Evolutionary conservation across 2,888 invertebrate species (phyloP).

Genomic region (Alviniconcha strummeri): DNA sequence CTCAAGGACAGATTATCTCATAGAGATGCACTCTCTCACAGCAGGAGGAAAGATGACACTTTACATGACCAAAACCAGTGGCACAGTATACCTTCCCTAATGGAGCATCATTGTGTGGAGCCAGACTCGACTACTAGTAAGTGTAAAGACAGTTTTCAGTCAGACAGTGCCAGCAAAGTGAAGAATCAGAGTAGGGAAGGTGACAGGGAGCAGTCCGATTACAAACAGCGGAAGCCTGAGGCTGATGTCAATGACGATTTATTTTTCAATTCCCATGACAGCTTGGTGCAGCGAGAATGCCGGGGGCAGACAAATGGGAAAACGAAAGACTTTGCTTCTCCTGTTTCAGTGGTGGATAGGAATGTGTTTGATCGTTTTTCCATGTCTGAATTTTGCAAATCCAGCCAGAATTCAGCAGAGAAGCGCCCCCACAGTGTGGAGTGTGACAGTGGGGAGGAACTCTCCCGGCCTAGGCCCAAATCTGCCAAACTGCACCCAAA

Average conservation of each 20-base stretch:
- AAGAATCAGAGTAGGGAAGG: background rate
- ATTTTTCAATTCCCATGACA: too few species aligned
- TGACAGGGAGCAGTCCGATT: too few species aligned
- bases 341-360: background rate
- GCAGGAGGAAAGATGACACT: background rate
- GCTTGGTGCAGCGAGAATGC: too few species aligned
- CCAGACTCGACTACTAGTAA: conserved; percentile 11
- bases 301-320: background rate
- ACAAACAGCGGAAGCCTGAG: too few species aligned
- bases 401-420: background rate
- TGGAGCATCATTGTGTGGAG: background rate
- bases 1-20: too few species aligned
- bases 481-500: background rate
- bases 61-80: background rate
- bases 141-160: background rate
- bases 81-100: background rate
- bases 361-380: conserved; percentile 17
- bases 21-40: background rate
- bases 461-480: background rate
- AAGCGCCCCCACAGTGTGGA: background rate
- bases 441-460: background rate
- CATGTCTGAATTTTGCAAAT: background rate
- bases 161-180: background rate
- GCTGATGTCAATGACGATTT: too few species aligned
- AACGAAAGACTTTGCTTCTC: background rate